Percentiles rank a stretch among this genome's conserved stretches.
Conservation (phyloP, 2,888 invertebrate genomes). For the Argyra leucocephala region DNA sequence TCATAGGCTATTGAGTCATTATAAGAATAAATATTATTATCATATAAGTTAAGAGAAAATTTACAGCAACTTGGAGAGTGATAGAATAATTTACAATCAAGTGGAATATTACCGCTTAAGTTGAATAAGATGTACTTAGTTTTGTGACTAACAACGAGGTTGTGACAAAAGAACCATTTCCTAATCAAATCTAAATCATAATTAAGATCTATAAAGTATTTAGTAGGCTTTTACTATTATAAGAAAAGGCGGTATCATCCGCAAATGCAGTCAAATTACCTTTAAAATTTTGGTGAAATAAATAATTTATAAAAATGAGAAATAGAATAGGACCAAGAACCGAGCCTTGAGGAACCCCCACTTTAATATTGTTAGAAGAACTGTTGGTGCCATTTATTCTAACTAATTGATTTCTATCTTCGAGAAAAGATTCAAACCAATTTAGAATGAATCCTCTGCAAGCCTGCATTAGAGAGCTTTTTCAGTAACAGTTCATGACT, state of each 20-base stretch:
- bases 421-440: too few species aligned
- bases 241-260: neutral
- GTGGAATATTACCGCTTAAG: neutral
- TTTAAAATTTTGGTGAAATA: constrained; percentile 9
- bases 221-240: neutral
- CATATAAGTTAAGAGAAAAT: neutral
- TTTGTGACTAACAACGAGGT: neutral
- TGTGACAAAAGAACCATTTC: neutral
- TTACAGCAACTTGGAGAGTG: neutral
- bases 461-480: too few species aligned
- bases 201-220: neutral
- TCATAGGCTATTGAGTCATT: too few species aligned
- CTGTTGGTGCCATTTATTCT: neutral
- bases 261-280: constrained; percentile 9
- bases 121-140: neutral
- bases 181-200: neutral
- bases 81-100: neutral
- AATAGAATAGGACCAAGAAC: constrained; percentile 2
- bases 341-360: constrained; percentile 9
- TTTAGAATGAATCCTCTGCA: too few species aligned
- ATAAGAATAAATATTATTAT: too few species aligned
- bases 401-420: too few species aligned
- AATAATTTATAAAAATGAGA: constrained; percentile 9
- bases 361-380: constrained; percentile 2
- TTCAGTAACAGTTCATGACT: too few species aligned